Percentiles rank a stretch among this genome's conserved stretches.
Evolutionary conservation across 1,140 invertebrate species (phyloP).

Genomic region (Zophobas atratus): DNA sequence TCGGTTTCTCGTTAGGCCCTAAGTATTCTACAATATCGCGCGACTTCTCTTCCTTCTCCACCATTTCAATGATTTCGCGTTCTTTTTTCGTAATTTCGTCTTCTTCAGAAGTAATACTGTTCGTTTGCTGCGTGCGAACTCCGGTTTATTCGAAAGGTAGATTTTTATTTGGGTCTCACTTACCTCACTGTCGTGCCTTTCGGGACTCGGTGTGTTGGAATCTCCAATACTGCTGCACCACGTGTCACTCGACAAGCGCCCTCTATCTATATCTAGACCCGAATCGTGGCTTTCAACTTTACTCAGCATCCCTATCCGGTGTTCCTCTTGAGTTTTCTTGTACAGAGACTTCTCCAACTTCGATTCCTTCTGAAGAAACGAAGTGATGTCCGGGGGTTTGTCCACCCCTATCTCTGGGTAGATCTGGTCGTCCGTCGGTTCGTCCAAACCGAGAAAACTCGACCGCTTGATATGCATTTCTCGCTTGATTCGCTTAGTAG

Average conservation of each 20-base stretch:
- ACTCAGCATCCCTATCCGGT: conserved; percentile 56
- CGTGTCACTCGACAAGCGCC: conserved; percentile 71
- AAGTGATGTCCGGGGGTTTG: conserved; percentile 85
- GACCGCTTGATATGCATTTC: conserved; percentile 88
- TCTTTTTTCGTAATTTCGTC: conserved; percentile 82
- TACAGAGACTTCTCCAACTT: conserved; percentile 83
- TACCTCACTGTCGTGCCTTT: conserved; percentile 82
- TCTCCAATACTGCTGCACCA: conserved; percentile 77
- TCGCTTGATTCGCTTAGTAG: conserved; percentile 88
- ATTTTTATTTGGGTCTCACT: conserved; percentile 9
- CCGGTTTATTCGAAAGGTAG: not conserved
- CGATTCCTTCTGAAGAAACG: conserved; percentile 83
- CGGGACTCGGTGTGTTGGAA: conserved; percentile 78
- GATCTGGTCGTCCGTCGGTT: conserved; percentile 77
- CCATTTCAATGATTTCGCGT: conserved; percentile 80
- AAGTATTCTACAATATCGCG: conserved; percentile 52
- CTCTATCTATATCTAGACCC: conserved; percentile 80
- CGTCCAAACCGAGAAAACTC: conserved; percentile 88
- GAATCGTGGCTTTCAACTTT: conserved; percentile 80
- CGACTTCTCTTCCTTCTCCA: conserved; percentile 77
- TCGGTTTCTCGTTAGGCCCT: conserved; percentile 11
- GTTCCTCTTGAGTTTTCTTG: conserved; percentile 71
- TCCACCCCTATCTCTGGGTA: conserved; percentile 78
- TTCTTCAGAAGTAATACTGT: conserved; percentile 73
- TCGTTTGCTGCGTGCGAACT: conserved; percentile 59